These are phyloP conservation scores for Parnassius smintheus DNA, from an alignment of 2,888 invertebrate genomes.

Conservation along the genomic window DNA sequence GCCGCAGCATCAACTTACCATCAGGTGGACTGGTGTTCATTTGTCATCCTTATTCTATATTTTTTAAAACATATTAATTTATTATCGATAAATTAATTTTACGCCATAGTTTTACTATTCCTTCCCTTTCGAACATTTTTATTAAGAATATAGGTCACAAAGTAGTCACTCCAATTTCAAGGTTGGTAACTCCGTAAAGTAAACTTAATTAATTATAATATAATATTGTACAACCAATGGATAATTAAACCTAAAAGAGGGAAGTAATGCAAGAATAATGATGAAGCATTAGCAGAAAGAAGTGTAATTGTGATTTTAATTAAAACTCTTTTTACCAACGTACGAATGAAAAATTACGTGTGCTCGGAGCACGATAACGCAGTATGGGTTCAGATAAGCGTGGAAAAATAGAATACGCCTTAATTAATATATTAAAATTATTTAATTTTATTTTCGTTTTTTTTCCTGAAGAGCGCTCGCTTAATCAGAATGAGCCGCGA, in stretches of 20 bases:
- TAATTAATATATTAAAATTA: conserved; percentile 73
- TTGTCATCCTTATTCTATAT: too few relatives aligned
- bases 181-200: background rate
- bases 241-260: conserved; percentile 19
- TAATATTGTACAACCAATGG: conserved; percentile 14
- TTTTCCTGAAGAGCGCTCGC: conserved; percentile 49
- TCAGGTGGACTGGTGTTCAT: too few relatives aligned
- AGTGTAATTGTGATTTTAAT: conserved; percentile 40
- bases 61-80: too few relatives aligned
- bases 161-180: background rate
- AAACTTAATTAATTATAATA: conserved; percentile 24
- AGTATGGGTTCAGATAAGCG: conserved; percentile 59
- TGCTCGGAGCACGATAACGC: conserved; percentile 48
- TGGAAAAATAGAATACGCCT: conserved; percentile 62
- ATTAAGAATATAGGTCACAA: too few relatives aligned
- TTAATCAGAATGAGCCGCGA: conserved; percentile 71
- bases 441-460: conserved; percentile 45
- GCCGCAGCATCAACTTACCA: too few relatives aligned
- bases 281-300: conserved; percentile 20
- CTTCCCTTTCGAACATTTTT: too few relatives aligned
- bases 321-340: conserved; percentile 37
- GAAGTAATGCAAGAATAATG: conserved; percentile 23
- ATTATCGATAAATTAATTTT: too few relatives aligned
- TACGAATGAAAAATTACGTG: conserved; percentile 38
- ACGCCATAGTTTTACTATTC: too few relatives aligned